Evolutionary conservation across 2,797 vertebrate species (phyloP).

Genomic region (Philypnodon macrostomus): DNA sequence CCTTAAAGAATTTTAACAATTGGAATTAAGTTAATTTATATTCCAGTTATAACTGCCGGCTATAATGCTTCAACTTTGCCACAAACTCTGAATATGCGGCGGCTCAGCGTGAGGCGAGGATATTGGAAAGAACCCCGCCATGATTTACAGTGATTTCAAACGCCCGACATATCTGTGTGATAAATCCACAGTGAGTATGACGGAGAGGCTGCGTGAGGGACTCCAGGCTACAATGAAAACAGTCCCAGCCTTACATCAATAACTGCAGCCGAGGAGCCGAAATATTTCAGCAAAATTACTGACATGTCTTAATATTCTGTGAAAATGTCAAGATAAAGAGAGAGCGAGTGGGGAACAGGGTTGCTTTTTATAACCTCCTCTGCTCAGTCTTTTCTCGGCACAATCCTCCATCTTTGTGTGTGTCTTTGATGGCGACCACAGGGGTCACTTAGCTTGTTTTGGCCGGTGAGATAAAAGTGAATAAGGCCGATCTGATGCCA

Average conservation of each 20-base stretch:
- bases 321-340: conserved; percentile 29
- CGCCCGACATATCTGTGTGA: conserved; percentile 52
- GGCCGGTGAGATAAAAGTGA: not conserved
- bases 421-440: conserved; percentile 32
- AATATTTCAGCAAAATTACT: conserved; percentile 51
- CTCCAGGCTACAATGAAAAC: conserved; percentile 59
- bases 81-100: conserved; percentile 36
- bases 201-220: conserved; percentile 42
- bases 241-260: conserved; percentile 52
- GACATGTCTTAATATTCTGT: conserved; percentile 42
- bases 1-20: not conserved
- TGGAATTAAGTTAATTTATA: not conserved
- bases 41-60: not conserved
- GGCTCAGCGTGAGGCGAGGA: conserved; percentile 44
- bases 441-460: conserved; percentile 24
- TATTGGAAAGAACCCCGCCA: conserved; percentile 55
- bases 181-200: conserved; percentile 56
- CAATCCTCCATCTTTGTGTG: not conserved
- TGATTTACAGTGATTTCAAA: conserved; percentile 65
- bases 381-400: conserved; percentile 1
- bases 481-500: conserved; percentile 16
- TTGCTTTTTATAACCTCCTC: not conserved
- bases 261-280: conserved; percentile 32
- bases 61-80: conserved; percentile 26
- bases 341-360: conserved; percentile 7